These are phyloP conservation scores for Riptortus pedestris DNA, from an alignment of 1,140 invertebrate species.

Conservation along the genomic window DNA sequence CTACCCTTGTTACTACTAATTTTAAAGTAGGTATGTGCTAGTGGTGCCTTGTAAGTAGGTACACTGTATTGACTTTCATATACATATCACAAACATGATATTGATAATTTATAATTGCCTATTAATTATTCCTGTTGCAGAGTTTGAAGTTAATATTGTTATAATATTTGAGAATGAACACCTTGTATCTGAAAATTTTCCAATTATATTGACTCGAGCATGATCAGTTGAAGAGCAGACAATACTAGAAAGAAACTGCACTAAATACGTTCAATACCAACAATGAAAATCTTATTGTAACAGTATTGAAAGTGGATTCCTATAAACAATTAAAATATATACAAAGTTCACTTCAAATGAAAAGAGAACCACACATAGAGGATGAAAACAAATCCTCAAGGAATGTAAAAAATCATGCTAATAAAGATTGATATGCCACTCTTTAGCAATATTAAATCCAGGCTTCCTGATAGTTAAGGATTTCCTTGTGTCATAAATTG, in stretches of 20 bases:
- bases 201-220: constrained; percentile 61
- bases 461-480: constrained; percentile 75
- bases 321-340: neutral
- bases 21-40: constrained; percentile 87
- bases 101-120: constrained; percentile 26
- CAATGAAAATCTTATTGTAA: too few species aligned
- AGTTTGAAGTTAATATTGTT: constrained; percentile 92
- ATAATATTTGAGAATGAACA: constrained; percentile 88
- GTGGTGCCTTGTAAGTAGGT: neutral
- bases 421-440: constrained; percentile 41
- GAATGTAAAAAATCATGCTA: neutral
- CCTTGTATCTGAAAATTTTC: constrained; percentile 92
- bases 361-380: neutral
- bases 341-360: neutral
- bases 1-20: constrained; percentile 77
- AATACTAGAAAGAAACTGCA: too few species aligned
- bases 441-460: constrained; percentile 62
- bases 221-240: constrained; percentile 33
- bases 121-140: constrained; percentile 59
- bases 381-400: neutral
- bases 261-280: too few species aligned
- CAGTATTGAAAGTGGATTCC: too few species aligned
- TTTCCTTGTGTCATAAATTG: constrained; percentile 44
- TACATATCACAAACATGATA: too few species aligned
- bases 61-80: neutral